Percentiles rank a stretch among this genome's conserved stretches.
Conservation (phyloP, 2,113 vertebrate species). For the Mus musculus region GRCm39 chr1:18572501-18573000, state of each 20-base stretch:
- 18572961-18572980: neutral
- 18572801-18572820: neutral
- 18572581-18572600: neutral
- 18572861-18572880: neutral
- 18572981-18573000: conserved; percentile 22
- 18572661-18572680: neutral
- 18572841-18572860: neutral
- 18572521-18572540: neutral
- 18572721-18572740: neutral
- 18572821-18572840: neutral
- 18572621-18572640: neutral
- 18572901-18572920: neutral
- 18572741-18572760: neutral
- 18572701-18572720: neutral
- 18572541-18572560: neutral
- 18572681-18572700: neutral
- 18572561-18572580: neutral
- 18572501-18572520: conserved; percentile 3
- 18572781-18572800: neutral
- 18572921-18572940: neutral
- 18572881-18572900: neutral
- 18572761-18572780: neutral
- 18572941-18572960: neutral
- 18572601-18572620: neutral
- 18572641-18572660: neutral